Evolutionary conservation across 2,888 invertebrate genomes (phyloP), one percentile per base, ranked within the genome.

Genomic region (Eilema sororculum): DNA sequence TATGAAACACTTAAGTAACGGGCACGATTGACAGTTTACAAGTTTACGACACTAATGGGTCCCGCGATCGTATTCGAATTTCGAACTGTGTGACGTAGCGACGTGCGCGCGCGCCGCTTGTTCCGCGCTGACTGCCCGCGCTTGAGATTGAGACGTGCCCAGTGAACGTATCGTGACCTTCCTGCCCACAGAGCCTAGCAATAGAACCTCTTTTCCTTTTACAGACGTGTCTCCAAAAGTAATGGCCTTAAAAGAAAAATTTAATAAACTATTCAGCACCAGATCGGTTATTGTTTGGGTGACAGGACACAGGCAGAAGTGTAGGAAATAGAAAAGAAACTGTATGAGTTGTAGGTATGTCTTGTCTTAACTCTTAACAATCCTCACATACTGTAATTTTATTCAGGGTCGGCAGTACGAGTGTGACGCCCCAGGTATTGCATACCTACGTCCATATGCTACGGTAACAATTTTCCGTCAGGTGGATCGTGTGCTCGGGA

Each of bases 101-200:
- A 85, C 93, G 89, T 94, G 94, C 93, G 93, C 90, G 77, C 84
- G 87, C 94, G 91, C 87, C 85, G 90, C 78, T 85, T 86, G 92
- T 91, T 92, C 92, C 91, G 91, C 93, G 92, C 93, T 91, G 87
- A 94, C 94, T 93, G 90, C 83, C 82, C 79, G 78, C 25, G 60
- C n/a, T 22, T 24, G 22, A 25, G 60, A 60, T 60, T 75, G 69
- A 77, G 77, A 80, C 82, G 83, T 83, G 83, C 79, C 77, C 81
- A 87, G 93, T 93, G 94, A 94, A 93, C 91, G 94, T 92, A 84
- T 87, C 82, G 79, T 93, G 93, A 93, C 94, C 94, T 94, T 94
- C 91, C 93, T 91, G 90, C 93, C 93, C 89, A 93, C 91, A 81
- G 82, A 90, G 89, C 91, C 90, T 91, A 89, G 91, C 88, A 80